phyloP scores from a whole-genome alignment of 2,797 vertebrate species.

The Lepilemur ruficaudatus region DNA sequence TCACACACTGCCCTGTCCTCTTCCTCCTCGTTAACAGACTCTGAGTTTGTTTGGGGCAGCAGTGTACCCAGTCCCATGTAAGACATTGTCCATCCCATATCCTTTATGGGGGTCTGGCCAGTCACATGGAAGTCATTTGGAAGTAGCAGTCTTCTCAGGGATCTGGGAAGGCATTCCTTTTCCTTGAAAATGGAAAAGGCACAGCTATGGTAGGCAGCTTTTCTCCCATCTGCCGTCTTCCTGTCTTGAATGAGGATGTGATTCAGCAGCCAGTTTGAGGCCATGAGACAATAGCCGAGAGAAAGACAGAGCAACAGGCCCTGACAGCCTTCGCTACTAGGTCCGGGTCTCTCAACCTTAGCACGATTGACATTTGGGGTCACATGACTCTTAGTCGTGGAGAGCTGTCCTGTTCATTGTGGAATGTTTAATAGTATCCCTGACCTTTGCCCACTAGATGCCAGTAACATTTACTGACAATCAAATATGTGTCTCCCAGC shows the following conservation, averaged over 20 bases:
- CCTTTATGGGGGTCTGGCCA: neutral
- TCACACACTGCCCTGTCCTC: fast-evolving
- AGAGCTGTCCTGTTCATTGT: neutral
- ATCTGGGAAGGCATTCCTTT: neutral
- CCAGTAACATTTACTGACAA: neutral
- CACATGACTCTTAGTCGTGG: neutral
- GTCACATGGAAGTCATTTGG: neutral
- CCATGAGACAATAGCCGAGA: neutral
- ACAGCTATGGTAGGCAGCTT: neutral
- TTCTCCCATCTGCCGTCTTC: neutral
- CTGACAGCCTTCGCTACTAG: neutral
- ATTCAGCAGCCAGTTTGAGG: neutral
- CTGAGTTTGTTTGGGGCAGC: neutral
- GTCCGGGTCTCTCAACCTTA: neutral
- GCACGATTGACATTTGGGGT: neutral
- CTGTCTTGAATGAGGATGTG: neutral
- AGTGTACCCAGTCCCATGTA: fast-evolving
- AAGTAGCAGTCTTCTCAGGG: neutral
- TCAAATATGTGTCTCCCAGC: neutral
- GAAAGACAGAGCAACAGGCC: neutral
- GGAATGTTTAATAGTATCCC: neutral
- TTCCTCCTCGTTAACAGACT: neutral
- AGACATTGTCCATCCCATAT: neutral
- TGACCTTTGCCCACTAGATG: neutral
- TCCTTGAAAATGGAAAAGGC: neutral